Evolutionary conservation across 2,797 vertebrate species (phyloP).

Genomic region (Peromyscus attwateri): DNA sequence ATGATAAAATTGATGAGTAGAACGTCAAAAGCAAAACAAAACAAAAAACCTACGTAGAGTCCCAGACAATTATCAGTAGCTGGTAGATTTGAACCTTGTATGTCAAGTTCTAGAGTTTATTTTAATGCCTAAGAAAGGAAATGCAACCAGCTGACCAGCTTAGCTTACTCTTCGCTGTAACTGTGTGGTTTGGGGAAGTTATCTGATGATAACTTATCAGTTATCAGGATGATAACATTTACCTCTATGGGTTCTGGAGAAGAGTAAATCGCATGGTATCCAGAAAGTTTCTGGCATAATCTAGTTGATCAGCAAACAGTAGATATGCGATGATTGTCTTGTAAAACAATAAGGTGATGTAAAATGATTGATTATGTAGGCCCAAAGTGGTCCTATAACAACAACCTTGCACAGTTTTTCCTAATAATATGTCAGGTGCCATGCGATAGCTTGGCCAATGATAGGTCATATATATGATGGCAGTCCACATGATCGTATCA

Average conservation of each 20-base stretch:
- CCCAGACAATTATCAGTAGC: background rate
- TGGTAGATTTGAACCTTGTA: background rate
- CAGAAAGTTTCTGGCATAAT: background rate
- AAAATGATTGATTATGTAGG: slow-evolving; percentile 13
- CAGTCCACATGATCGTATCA: background rate
- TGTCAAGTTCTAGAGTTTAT: background rate
- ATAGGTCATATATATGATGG: background rate
- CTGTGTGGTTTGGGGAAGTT: background rate
- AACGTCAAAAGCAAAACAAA: background rate
- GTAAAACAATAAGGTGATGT: slow-evolving; percentile 4
- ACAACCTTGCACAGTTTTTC: slow-evolving; percentile 6
- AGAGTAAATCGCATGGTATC: slow-evolving; percentile 11
- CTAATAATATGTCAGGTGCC: background rate
- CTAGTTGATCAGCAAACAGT: background rate
- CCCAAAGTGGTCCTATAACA: background rate
- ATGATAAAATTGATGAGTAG: background rate
- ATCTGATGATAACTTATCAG: too few species aligned
- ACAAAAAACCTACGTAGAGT: background rate
- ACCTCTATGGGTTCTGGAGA: background rate
- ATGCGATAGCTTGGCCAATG: background rate
- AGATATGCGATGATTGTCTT: slow-evolving; percentile 37
- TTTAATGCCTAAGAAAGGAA: background rate
- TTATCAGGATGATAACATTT: background rate
- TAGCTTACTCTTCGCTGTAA: background rate
- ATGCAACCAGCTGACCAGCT: background rate